Base-by-base conservation (phyloP, 2,797 vertebrate species). In the Muscicapa striata region DNA sequence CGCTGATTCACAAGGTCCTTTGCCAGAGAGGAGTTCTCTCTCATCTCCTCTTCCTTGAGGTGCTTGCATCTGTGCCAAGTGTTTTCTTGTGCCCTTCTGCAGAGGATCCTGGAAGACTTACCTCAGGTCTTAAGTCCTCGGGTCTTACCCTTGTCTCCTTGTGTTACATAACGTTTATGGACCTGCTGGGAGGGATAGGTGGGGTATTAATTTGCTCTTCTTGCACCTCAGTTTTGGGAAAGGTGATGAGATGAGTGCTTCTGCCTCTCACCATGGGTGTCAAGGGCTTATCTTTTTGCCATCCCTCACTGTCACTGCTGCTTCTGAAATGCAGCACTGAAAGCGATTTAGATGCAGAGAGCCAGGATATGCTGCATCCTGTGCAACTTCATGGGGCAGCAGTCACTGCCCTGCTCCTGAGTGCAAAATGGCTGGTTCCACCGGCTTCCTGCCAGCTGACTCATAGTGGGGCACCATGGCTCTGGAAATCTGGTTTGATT, bases 401-500 rank as follows among this genome's bases (percentile, higher is more conserved):
- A 46, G 14, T 38, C 3, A 2, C 6, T 93, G 88, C 40, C 2
- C 8, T 49, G 59, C 63, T 92, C 43, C 40, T 9, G 57, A 51
- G 73, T 1, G 4, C 61, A 77, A 92, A 89, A 95, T 94, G 89
- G 67, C 89, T 90, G 81, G 62, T 46, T 55, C 68, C 48, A 43
- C 64, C 18, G 0, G 81, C 88, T 58, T 43, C 84, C 87, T 85
- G 82, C 93, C 87, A 76, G 84, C 89, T 96, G 96, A 96, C 93
- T 96, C 95, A 96, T 29, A 26, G 64, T 5, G 20, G 64, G 79
- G 78, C 89, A 93, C 72, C 63, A 7, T 34, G 49, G 34, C 86
- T 81, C 68, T 95, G 87, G 95, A 85, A 96, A 96, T 89, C 84
- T 23, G 5, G 93, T 85, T 89, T 90, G 84, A 74, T 95, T 89